Evolutionary conservation across 2,113 vertebrate genomes (phyloP), one percentile per base, ranked within the genome.

Genomic region (Xenus cinereus): DNA sequence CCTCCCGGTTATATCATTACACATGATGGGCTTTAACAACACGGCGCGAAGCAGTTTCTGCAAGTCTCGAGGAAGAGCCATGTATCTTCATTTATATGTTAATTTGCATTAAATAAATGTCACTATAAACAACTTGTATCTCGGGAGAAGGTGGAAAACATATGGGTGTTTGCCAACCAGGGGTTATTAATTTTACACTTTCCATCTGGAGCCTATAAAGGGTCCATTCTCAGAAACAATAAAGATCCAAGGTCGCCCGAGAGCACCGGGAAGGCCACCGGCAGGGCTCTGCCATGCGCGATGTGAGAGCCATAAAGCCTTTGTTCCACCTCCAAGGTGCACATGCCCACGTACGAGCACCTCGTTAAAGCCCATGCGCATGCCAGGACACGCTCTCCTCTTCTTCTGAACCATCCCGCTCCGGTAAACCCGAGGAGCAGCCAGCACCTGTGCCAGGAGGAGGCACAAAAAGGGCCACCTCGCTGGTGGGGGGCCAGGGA

Each of bases 161-260:
- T 98, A 98, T 80, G 96, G 96, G 83, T 37, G 33, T 76, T 96
- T 90, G 85, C 96, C 97, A 97, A 84, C 30, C 74, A 87, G 83
- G 82, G 83, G 91, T 98, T 97, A 97, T 98, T 98, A 98, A 98
- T 96, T 97, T 97, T 97, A 95, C 80, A 95, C 96, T 98, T 97
- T 97, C 98, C 98, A 98, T 98, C 97, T 98, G 98, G 97, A 98
- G 78, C 93, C 93, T 93, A 96, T 98, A 97, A 98, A 98, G 81
- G 75, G 95, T 95, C 92, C 93, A 94, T 97, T 97, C 91, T 91
- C 56, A 15, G 37, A 92, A 93, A 97, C 69, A 96, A 96, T 97
- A 94, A 97, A 97, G 96, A 95, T 53, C 95, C 97, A 92, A 98
- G 97, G 97, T 98, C 91, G 32, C 48, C 75, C 21, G 56, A 57